phyloP scores from a whole-genome alignment of 2,797 vertebrate genomes.

The Percopsis omiscomaycus region DNA sequence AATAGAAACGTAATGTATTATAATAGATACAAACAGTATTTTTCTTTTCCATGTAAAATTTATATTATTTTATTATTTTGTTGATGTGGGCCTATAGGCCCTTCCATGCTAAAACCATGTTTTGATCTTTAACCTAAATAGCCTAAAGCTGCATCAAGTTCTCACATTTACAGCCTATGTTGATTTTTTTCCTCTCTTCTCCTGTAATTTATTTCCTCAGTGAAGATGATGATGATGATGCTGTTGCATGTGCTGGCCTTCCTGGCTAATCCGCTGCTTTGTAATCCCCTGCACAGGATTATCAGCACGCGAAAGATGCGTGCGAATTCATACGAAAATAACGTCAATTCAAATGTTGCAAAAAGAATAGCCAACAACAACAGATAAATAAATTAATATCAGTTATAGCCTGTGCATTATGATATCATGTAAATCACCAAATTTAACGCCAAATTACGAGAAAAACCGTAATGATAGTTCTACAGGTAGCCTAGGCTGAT shows the following conservation, averaged over 20 bases:
- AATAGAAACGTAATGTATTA: neutral
- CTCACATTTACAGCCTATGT: too few species aligned
- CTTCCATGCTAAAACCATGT: too few species aligned
- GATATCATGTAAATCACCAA: too few species aligned
- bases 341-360: neutral
- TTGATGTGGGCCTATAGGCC: neutral
- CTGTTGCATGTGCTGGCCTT: constrained; percentile 20
- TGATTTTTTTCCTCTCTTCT: constrained; percentile 14
- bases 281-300: constrained; percentile 40
- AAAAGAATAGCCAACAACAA: too few species aligned
- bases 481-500: too few species aligned
- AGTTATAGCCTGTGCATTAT: too few species aligned
- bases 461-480: too few species aligned
- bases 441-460: too few species aligned
- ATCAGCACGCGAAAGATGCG: constrained; percentile 3
- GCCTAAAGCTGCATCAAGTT: neutral
- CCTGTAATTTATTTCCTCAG: constrained; percentile 11
- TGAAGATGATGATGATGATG: constrained; percentile 4
- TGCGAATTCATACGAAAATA: constrained; percentile 8
- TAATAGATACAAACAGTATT: too few species aligned
- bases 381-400: too few species aligned
- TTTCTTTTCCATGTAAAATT: neutral
- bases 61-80: neutral
- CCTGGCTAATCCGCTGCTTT: constrained; percentile 33
- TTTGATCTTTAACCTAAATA: neutral